Evolutionary conservation across 2,888 invertebrate genomes (phyloP), one percentile per base, ranked within the genome.

Genomic region (Subacronicta megacephala): DNA sequence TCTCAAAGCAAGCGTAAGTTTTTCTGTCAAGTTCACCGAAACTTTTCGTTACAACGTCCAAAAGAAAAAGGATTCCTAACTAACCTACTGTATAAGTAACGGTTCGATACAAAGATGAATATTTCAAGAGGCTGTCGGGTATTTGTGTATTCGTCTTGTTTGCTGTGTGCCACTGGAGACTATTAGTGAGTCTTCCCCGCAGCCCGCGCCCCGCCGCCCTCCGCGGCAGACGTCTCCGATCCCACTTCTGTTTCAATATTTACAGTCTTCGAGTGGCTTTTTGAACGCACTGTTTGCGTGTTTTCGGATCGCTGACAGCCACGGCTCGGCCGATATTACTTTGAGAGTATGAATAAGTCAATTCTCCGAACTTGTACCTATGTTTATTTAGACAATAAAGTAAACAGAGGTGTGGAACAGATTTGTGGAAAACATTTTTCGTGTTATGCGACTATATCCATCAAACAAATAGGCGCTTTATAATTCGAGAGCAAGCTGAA

Each of bases 201-300:
- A 57, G 58, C 65, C 65, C 58, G 59, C 64, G 57, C 64, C 65
- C 70, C 61, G 80, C 74, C 75, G 49, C 51, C 73, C 77, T 74
- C 77, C 80, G 79, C 79, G 81, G 78, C 85, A 85, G 92, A 90
- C 90, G 89, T 88, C 92, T 90, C 87, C 90, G 89, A 92, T 93
- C 91, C 92, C 92, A 90, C 92, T 92, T 91, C 93, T 93, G 90
- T 89, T 93, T 91, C 93, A 94, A 94, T 94, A 94, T 94, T 94
- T 93, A 93, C 93, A 88, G 88, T 87, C 88, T 93, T 90, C 90
- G 90, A 92, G 93, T 92, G 93, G 90, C 93, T 93, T 93, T 93
- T 93, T 92, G 92, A 93, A 92, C 90, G 90, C 88, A 84, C 86
- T 93, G 93, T 94, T 93, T 93, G 92, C 90, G 87, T 92, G 92